phyloP scores from a whole-genome alignment of 2,888 invertebrate genomes.

The Laspeyria flexula region DNA sequence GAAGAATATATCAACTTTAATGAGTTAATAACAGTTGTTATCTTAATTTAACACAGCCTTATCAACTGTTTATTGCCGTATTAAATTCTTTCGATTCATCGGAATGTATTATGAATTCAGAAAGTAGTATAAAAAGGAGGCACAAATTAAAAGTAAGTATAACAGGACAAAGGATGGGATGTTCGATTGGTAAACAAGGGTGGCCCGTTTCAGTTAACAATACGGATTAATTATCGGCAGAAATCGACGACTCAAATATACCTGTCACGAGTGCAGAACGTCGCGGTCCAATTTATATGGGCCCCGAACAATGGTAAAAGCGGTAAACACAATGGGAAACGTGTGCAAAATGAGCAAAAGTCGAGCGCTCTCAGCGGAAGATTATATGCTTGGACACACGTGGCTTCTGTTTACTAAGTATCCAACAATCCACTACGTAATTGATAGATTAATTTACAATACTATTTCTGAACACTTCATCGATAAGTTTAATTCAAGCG shows the following conservation, averaged over 20 bases:
- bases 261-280: constrained; percentile 81
- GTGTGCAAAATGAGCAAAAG: constrained; percentile 78
- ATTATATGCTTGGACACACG: constrained; percentile 36
- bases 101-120: constrained; percentile 36
- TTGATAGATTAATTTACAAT: constrained; percentile 15
- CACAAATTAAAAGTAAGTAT: constrained; percentile 60
- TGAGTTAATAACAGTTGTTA: constrained; percentile 52
- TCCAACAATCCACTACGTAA: constrained; percentile 40
- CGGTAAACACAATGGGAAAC: constrained; percentile 82
- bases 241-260: constrained; percentile 85
- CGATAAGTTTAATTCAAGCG: not conserved
- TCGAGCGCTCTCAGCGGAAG: constrained; percentile 36
- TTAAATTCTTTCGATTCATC: constrained; percentile 25
- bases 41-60: constrained; percentile 36
- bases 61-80: constrained; percentile 38
- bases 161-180: constrained; percentile 59
- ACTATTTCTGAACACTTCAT: not conserved
- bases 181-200: constrained; percentile 73
- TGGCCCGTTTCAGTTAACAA: constrained; percentile 81
- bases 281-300: constrained; percentile 82
- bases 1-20: constrained; percentile 53
- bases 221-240: constrained; percentile 85
- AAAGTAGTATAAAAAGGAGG: constrained; percentile 38
- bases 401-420: constrained; percentile 24
- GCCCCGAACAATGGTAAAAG: constrained; percentile 82